Conservation (phyloP, 2,113 vertebrate species). For the Toxotes chatareus region DNA sequence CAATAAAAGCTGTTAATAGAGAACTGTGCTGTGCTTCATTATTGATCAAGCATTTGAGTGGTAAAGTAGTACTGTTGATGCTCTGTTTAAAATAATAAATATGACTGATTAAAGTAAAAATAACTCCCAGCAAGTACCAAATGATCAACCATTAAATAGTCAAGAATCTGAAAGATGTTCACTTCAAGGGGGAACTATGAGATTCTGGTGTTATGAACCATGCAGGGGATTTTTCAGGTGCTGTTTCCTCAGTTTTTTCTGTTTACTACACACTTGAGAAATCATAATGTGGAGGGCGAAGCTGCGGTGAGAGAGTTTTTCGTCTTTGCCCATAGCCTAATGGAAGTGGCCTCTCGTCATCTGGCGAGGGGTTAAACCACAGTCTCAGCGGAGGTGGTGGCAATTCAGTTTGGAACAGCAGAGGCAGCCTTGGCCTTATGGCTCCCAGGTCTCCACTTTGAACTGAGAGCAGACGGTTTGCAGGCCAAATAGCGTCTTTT, state of each 20-base stretch:
- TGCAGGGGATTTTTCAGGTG: not conserved
- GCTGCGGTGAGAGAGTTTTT: not conserved
- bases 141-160: not conserved
- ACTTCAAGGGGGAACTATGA: not conserved
- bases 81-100: not conserved
- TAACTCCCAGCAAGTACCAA: not conserved
- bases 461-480: conserved; percentile 23
- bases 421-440: conserved; percentile 45
- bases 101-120: too few relatives aligned
- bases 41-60: not conserved
- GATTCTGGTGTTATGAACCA: not conserved
- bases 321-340: not conserved
- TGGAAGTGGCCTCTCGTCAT: not conserved
- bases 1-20: conserved; percentile 75
- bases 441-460: conserved; percentile 41
- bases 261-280: conserved; percentile 16
- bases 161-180: not conserved
- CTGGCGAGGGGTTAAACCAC: conserved; percentile 5
- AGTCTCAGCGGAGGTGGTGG: conserved; percentile 26
- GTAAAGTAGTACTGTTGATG: not conserved
- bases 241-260: not conserved
- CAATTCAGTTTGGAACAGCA: conserved; percentile 42
- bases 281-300: conserved; percentile 46
- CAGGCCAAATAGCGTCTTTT: conserved; percentile 13
- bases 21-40: conserved; percentile 3